Evolutionary conservation across 2,888 invertebrate genomes (phyloP), one percentile per base, ranked within the genome.

Genomic region (Endotricha flammealis): DNA sequence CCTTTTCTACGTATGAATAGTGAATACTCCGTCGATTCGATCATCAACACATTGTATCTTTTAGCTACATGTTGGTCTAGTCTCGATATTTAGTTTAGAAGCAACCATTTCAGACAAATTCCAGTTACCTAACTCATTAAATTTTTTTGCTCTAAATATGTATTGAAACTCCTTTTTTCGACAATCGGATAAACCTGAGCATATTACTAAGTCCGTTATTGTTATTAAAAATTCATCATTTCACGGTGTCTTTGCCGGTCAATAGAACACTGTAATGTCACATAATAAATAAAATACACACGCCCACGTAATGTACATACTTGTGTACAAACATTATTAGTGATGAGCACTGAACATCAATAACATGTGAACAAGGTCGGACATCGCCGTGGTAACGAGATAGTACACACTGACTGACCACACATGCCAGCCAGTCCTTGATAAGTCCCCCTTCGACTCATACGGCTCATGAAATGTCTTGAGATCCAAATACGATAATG

Each of bases 381-480:
- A 17, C 59, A 73, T 86, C 66, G 56, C 78, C 83, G 59, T 74
- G 83, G 85, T 59, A 63, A 86, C 85, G 44, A 54, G 45, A 53
- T 20, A 40, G 64, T 68, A 77, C 66, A 79, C 79, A 79, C 32
- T 40, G 40, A n/a, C n/a, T n/a, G 33, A 23, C n/a, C n/a, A 20
- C 35, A 50, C 48, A 54, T 50, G 48, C 44, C 49, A 41, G 50
- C 45, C 44, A 46, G 29, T 24, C 48, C 52, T 46, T 42, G 41
- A 34, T 12, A 45, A 53, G 53, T 56, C 31, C 35, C 28, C 43
- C 42, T 38, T 24, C 38, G n/a, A n/a, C n/a, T n/a, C 43, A 46
- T 50, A 37, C 39, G 44, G 47, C 37, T 44, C 38, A 55, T 44
- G 43, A 42, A 41, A 45, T 36, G 29, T 28, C 11, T 34, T 35